Base-by-base conservation (phyloP, 2,888 invertebrate species). In the Zygothrica quintamaculata region DNA sequence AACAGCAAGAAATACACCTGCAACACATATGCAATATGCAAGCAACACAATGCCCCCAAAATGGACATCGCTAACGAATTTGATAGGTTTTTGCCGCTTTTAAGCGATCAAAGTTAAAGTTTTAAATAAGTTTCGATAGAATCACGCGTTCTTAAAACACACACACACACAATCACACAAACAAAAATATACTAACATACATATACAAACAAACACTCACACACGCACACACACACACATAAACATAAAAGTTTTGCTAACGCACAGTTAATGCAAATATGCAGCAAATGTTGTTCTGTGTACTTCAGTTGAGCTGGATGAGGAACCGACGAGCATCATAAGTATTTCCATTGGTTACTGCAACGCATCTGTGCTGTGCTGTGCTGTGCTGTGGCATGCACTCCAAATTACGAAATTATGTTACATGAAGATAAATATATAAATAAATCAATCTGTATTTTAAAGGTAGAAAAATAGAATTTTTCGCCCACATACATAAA, bases 331-430 rank as follows among this genome's bases (percentile, higher is more conserved):
- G n/a, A n/a, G n/a, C n/a, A n/a, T n/a, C n/a, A 18, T 48, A 25
- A 26, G 36, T 51, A 25, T 56, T 26, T 34, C 57, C 40, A 33
- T 42, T 29, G 48, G 8, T 25, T 42, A 18, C 34, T 33, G 39
- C 48, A 22, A 3, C 4, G 34, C 42, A 42, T 6, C 42, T 39
- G 25, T 42, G 8, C 5, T 42, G 9, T 22, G n/a, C n/a, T 4
- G 52, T 26, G n/a, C 44, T 48, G 74, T 67, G 74, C 55, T 4
- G 46, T 36, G 68, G 60, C 44, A 51, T 58, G 72, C 76, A 85
- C 80, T 73, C 62, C 73, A 79, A 79, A 79, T 73, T 72, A 65
- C 53, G 69, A 82, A 79, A 76, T 76, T 79, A 61, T 65, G 73
- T 84, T 79, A 52, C 50, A 52, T 71, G 55, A 58, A 68, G 42